phyloP scores from a whole-genome alignment of 2,888 invertebrate genomes.

The Empis stercorea region DNA sequence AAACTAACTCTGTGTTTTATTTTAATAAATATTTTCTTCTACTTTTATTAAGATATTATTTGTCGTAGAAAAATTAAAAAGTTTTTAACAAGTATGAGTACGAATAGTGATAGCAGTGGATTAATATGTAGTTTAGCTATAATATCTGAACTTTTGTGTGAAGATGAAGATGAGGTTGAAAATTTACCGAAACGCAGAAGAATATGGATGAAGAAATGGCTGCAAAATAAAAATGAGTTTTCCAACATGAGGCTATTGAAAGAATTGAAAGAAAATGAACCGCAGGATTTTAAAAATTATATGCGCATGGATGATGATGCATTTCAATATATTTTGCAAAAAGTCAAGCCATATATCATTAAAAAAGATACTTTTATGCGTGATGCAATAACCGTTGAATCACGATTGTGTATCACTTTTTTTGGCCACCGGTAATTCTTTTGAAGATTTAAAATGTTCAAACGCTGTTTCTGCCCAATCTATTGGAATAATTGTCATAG shows the following conservation, averaged over 20 bases:
- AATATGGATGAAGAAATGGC: slow-evolving; percentile 7
- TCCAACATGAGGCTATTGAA: slow-evolving; percentile 5
- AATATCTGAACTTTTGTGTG: not conserved
- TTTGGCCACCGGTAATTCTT: slow-evolving; percentile 15
- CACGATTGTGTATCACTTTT: slow-evolving; percentile 14
- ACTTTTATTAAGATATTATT: too few species aligned
- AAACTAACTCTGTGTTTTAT: too few species aligned
- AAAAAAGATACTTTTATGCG: slow-evolving; percentile 13
- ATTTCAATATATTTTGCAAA: slow-evolving; percentile 6
- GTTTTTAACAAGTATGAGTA: too few species aligned
- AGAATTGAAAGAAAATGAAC: slow-evolving; percentile 5
- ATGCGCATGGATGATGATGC: slow-evolving; percentile 3
- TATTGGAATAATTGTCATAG: slow-evolving; percentile 13
- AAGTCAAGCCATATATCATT: slow-evolving; percentile 7
- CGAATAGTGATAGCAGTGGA: not conserved
- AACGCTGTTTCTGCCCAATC: slow-evolving; percentile 13
- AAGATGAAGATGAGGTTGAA: slow-evolving; percentile 2
- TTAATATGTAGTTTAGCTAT: not conserved
- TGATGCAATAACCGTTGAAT: slow-evolving; percentile 11
- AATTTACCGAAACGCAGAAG: not conserved
- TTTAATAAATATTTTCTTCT: too few species aligned
- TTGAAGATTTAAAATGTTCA: slow-evolving; percentile 14
- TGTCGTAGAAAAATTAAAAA: too few species aligned
- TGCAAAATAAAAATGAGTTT: slow-evolving; percentile 5
- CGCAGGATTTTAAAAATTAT: slow-evolving; percentile 5